Percentiles rank a stretch among this genome's conserved stretches.
These are phyloP conservation scores for Ursus arctos DNA, from an alignment of 2,113 vertebrate genomes.

Conservation along the genomic window DNA sequence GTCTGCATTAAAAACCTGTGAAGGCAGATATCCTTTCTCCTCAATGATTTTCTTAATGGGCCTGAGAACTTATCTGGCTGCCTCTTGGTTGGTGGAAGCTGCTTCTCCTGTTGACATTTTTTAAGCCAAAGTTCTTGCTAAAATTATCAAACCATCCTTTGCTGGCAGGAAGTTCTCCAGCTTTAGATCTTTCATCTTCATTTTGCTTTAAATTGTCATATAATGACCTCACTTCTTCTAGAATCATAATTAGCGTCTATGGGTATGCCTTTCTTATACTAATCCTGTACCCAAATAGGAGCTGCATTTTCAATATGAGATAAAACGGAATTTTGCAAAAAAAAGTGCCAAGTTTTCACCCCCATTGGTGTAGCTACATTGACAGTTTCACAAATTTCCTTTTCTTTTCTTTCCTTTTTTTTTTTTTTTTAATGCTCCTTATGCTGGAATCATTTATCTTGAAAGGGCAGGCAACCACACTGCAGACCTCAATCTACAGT, in stretches of 20 bases:
- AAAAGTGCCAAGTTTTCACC: neutral
- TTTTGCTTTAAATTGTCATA: neutral
- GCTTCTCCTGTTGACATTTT: neutral
- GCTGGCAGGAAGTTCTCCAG: neutral
- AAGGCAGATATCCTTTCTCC: neutral
- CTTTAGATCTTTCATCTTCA: neutral
- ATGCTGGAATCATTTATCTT: neutral
- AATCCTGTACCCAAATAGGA: too few relatives aligned
- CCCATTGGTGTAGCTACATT: neutral
- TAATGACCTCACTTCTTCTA: neutral
- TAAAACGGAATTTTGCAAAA: neutral
- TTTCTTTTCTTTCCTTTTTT: neutral
- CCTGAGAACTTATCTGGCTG: neutral
- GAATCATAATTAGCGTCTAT: neutral
- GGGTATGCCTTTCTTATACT: neutral
- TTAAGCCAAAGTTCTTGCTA: neutral
- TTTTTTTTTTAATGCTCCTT: neutral
- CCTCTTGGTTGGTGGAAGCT: neutral
- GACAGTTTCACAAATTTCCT: neutral
- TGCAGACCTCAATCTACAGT: neutral
- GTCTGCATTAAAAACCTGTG: neutral
- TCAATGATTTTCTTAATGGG: neutral
- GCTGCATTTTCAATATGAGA: neutral
- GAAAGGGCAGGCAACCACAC: neutral
- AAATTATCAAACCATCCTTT: neutral